Base-by-base conservation (phyloP, 2,888 invertebrate genomes). In the Polyploca ridens region DNA sequence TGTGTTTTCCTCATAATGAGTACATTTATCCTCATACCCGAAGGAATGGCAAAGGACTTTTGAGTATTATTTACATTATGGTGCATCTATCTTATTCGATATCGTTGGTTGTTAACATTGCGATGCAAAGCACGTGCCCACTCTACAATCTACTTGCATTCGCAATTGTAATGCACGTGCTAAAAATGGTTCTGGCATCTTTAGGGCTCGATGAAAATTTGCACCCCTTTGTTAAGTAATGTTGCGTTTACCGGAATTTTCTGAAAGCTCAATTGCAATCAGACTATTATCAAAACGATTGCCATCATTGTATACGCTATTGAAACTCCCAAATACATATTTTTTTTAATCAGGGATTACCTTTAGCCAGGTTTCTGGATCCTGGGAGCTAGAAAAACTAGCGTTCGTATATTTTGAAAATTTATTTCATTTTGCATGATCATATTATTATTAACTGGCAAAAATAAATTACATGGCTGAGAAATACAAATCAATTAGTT, bases 101-200 rank as follows among this genome's bases (percentile, higher is more conserved):
- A 54, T 54, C 54, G 54, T 19, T 54, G 54, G 19, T 54, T 54
- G 19, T 10, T 19, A 54, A 54, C 54, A 54, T 54, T 19, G 54
- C 7, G 54, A 54, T 54, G 54, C 54, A 54, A 54, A 10, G 54
- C 54, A 54, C 54, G 54, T 6, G 19, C 19, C 19, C 10, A 54
- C 54, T 54, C 54, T 54, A 54, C 54, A 54, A 54, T 54, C 54
- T 54, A 54, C 54, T 54, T 54, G 54, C 54, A 54, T 54, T 54
- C 54, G 10, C 54, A 54, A 54, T 54, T 54, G 54, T 54, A 54
- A 54, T 54, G 54, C 54, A 54, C 54, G 54, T 54, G 54, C 54
- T 54, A 54, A 54, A 54, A 54, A 54, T 54, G 54, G 54, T 19
- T 19, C 19, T 6, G 19, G 54, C 4, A 54, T 54, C 54, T 54